Evolutionary conservation across 1,140 invertebrate genomes (phyloP).

Genomic region (Brachionus koreanus): DNA sequence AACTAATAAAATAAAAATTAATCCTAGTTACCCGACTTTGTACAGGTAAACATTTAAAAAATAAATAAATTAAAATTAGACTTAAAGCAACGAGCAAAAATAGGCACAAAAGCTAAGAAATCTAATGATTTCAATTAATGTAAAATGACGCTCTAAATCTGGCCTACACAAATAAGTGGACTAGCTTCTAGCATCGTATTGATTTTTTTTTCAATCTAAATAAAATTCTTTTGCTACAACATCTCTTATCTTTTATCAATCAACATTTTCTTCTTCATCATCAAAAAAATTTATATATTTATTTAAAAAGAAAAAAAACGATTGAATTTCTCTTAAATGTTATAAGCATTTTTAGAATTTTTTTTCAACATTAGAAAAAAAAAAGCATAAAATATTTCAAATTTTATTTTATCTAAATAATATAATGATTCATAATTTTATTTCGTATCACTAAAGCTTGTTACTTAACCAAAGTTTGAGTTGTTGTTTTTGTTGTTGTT

Average conservation of each 20-base stretch:
- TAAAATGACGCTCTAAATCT: not conserved
- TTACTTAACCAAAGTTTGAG: not conserved
- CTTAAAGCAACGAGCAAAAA: not conserved
- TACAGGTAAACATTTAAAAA: not conserved
- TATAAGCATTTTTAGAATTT: not conserved
- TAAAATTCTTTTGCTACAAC: not conserved
- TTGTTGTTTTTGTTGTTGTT: too few species aligned
- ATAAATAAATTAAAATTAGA: not conserved
- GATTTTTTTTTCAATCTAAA: too few species aligned
- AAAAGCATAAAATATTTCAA: not conserved
- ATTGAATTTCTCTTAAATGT: not conserved
- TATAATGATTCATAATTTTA: not conserved
- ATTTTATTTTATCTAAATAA: not conserved
- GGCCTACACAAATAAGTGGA: too few species aligned
- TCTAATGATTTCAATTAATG: not conserved
- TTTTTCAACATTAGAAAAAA: not conserved
- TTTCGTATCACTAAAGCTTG: not conserved
- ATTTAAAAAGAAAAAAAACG: not conserved
- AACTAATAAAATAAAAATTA: not conserved
- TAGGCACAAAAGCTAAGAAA: not conserved
- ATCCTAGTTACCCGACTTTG: not conserved
- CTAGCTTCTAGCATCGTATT: too few species aligned
- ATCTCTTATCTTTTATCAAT: not conserved
- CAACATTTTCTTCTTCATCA: not conserved
- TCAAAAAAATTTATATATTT: too few species aligned